Evolutionary conservation across 2,797 vertebrate species (phyloP).

Genomic region (Philypnodon macrostomus): DNA sequence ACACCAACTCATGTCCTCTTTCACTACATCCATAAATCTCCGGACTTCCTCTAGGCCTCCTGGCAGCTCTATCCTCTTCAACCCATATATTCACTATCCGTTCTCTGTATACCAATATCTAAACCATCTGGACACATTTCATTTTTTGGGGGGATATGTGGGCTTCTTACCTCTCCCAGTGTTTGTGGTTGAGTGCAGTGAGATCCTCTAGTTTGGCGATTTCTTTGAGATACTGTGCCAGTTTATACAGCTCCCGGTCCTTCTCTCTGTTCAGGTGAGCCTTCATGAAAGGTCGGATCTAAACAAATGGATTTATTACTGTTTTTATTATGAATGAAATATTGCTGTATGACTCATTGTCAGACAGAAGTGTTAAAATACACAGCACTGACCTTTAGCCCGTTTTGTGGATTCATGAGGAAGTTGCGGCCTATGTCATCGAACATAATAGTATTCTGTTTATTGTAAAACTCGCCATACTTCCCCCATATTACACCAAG

Average conservation of each 20-base stretch:
- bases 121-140: too few species aligned
- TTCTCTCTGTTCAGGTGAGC: constrained; percentile 97
- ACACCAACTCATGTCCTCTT: too few species aligned
- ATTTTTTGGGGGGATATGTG: too few species aligned
- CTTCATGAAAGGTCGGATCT: constrained; percentile 99
- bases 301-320: constrained; percentile 26
- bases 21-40: too few species aligned
- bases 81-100: too few species aligned
- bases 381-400: constrained; percentile 82
- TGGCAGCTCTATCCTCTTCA: too few species aligned
- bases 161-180: constrained; percentile 90
- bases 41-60: too few species aligned
- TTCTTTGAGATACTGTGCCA: constrained; percentile 97
- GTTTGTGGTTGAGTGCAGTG: constrained; percentile 95
- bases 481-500: constrained; percentile 98
- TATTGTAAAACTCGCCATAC: constrained; percentile 93
- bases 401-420: constrained; percentile 99
- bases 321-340: background rate
- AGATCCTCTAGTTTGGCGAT: constrained; percentile 96
- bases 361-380: background rate
- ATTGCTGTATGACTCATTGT: background rate
- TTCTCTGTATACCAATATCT: too few species aligned
- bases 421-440: constrained; percentile 98
- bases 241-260: constrained; percentile 94
- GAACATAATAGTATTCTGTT: constrained; percentile 98